Evolutionary conservation across 2,888 invertebrate genomes (phyloP).

Genomic region (Aleiodes testaceus): DNA sequence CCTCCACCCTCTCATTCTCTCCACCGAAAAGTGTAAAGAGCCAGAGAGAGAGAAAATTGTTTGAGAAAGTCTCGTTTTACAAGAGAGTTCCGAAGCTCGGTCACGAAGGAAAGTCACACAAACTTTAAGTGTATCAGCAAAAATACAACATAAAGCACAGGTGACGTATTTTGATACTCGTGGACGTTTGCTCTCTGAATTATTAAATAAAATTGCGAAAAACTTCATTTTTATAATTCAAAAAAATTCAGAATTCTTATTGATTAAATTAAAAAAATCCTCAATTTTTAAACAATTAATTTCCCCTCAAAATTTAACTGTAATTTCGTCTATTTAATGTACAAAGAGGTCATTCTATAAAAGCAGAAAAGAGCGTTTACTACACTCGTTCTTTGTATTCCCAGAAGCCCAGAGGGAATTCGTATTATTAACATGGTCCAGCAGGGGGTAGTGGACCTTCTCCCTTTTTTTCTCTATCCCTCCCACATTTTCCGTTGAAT

Average conservation of each 20-base stretch:
- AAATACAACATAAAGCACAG: slow-evolving; percentile 50
- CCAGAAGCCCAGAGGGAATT: slow-evolving; percentile 19
- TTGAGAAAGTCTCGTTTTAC: slow-evolving; percentile 26
- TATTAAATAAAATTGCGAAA: no score
- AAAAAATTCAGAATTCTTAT: not conserved
- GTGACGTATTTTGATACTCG: slow-evolving; percentile 37
- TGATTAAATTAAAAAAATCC: no score
- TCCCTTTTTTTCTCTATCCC: not conserved
- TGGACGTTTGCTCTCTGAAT: no score
- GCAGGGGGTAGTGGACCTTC: not conserved
- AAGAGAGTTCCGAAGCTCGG: not conserved
- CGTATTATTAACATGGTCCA: slow-evolving; percentile 30
- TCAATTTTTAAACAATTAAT: not conserved
- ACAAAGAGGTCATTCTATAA: slow-evolving; percentile 23
- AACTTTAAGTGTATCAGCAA: slow-evolving; percentile 37
- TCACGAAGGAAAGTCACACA: slow-evolving; percentile 25
- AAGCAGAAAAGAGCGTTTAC: slow-evolving; percentile 20
- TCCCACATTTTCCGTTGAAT: slow-evolving; percentile 3
- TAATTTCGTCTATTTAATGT: slow-evolving; percentile 19
- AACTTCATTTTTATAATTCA: no score
- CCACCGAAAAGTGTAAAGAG: slow-evolving; percentile 25
- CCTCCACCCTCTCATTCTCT: slow-evolving; percentile 36
- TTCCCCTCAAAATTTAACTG: not conserved
- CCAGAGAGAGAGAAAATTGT: slow-evolving; percentile 12
- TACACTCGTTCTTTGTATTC: slow-evolving; percentile 24